Conservation (phyloP, 2,113 vertebrate species). For the Protomyctophum bolini region DNA sequence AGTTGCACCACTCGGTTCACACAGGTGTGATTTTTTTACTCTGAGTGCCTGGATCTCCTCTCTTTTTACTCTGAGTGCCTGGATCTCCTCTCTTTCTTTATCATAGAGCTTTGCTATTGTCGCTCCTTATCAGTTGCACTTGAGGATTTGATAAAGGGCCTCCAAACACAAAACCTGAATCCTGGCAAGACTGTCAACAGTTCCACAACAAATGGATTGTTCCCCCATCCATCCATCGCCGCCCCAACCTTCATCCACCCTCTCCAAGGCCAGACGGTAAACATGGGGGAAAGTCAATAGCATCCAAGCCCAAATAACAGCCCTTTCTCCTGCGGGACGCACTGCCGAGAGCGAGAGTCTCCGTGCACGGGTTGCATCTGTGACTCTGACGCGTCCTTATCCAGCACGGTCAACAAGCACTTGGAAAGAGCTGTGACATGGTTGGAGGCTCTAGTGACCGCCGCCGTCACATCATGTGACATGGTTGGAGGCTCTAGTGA, state of each 20-base stretch:
- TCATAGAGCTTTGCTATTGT: no score
- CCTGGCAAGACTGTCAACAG: slow-evolving; percentile 20
- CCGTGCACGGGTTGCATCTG: background rate
- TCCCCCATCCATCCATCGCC: slow-evolving; percentile 1
- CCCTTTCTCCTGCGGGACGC: background rate
- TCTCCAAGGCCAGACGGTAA: slow-evolving; percentile 30
- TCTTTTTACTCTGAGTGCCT: no score
- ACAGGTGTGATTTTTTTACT: no score
- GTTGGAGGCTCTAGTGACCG: background rate
- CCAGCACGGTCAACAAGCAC: background rate
- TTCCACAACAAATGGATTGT: slow-evolving; percentile 17
- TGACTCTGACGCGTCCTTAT: background rate
- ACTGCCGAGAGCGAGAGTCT: background rate
- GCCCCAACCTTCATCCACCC: background rate
- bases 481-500: background rate
- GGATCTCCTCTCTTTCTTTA: no score
- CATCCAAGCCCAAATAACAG: slow-evolving; percentile 22
- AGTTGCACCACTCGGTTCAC: no score
- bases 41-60: no score
- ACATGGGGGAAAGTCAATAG: slow-evolving; percentile 23
- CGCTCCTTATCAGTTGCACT: background rate
- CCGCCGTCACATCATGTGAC: no score
- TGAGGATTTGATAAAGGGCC: slow-evolving; percentile 5
- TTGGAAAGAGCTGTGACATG: background rate
- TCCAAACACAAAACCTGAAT: background rate